Base-by-base conservation (phyloP, 2,888 invertebrate species). In the Thecocarcelia acutangulata region DNA sequence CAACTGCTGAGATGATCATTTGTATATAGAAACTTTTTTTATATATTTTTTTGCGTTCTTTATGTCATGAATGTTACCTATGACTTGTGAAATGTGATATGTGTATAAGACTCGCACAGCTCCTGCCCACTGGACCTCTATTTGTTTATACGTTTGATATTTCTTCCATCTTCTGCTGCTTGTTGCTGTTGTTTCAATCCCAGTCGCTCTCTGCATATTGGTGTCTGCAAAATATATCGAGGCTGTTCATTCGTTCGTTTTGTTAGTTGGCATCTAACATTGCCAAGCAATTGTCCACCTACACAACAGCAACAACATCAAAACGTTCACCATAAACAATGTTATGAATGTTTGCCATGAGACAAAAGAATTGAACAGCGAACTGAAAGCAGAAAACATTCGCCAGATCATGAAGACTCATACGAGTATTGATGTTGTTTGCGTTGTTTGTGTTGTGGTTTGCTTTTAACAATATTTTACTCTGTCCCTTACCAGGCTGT, bases 61-160 rank as follows among this genome's bases (percentile, higher is more conserved):
- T 73, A 73, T 79, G 78, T 73, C 78, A 79, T 79, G 78, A 79
- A 79, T 73, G 78, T 79, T 79, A 68, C 78, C 78, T 79, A 79
- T 79, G 78, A 79, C 72, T 79, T 73, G 72, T 79, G 78, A 79
- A 79, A 79, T 79, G 78, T 79, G 78, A 79, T 73, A 79, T 79
- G 72, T 79, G 77, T 59, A 73, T 58, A 28, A 46, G 59, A 66
- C 58, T 58, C 6, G 52, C 63, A 69, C 61, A 42, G 56, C 80
- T 80, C 48, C 74, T 74, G 63, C 74, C 73, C 80, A 75, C 80
- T 69, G 56, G 64, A 61, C 72, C 64, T 59, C 66, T 81, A 64
- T 72, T 76, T 79, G 59, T 73, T 79, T 68, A 78, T 78, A 24
- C 8, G 19, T 19, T 54, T 52, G 8, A n/a, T 50, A 28, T 28